Percentiles rank a stretch among this genome's conserved stretches.
Conservation (phyloP, 2,888 invertebrate species). For the Lasioglossum oenotherae region DNA sequence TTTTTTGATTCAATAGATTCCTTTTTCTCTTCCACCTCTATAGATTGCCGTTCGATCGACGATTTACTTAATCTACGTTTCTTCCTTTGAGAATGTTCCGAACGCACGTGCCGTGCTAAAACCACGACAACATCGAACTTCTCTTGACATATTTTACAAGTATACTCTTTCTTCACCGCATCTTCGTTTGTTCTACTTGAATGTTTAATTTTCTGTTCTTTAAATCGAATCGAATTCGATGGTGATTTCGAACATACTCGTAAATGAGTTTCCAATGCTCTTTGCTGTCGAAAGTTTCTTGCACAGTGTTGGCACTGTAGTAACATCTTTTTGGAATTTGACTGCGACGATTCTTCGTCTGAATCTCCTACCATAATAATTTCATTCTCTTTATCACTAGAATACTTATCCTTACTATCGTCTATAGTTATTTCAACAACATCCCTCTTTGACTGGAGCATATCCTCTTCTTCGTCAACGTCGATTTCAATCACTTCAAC, state of each 20-base stretch:
- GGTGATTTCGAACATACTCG: slow-evolving; percentile 78
- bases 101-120: slow-evolving; percentile 80
- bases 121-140: slow-evolving; percentile 81
- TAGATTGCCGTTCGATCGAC: slow-evolving; percentile 39
- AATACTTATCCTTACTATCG: slow-evolving; percentile 81
- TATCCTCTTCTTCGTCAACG: slow-evolving; percentile 75
- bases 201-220: slow-evolving; percentile 52
- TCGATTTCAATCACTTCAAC: slow-evolving; percentile 82
- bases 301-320: slow-evolving; percentile 78
- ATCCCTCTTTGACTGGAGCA: slow-evolving; percentile 54
- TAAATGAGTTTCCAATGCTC: slow-evolving; percentile 77
- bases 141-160: slow-evolving; percentile 80
- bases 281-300: slow-evolving; percentile 77
- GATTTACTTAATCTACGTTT: slow-evolving; percentile 68
- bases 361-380: slow-evolving; percentile 82
- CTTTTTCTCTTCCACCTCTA: slow-evolving; percentile 43
- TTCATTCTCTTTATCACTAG: slow-evolving; percentile 83
- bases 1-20: slow-evolving; percentile 36
- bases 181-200: slow-evolving; percentile 45
- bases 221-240: slow-evolving; percentile 58
- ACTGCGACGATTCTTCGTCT: slow-evolving; percentile 74
- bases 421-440: slow-evolving; percentile 79
- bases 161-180: slow-evolving; percentile 71
- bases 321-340: slow-evolving; percentile 60
- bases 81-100: slow-evolving; percentile 75